Conservation (phyloP, 2,113 vertebrate species). For the Brachirus orientalis region DNA sequence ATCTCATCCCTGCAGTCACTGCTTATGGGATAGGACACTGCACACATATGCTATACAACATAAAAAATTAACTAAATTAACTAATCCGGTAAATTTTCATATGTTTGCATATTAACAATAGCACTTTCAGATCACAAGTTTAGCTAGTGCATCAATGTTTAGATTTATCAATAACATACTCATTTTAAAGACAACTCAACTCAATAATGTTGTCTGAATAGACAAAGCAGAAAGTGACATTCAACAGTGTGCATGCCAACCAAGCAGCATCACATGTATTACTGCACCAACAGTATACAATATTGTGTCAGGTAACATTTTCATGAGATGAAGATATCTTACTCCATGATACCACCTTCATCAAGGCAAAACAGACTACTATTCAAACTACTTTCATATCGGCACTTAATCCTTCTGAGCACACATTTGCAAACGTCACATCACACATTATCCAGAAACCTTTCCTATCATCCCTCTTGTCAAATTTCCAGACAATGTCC, state of each 20-base stretch:
- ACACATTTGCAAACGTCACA: no score
- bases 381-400: no score
- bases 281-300: no score
- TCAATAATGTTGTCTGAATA: constrained; percentile 6
- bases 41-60: constrained; percentile 11
- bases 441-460: no score
- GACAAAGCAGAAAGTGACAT: background rate
- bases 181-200: no score
- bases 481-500: no score
- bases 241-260: background rate
- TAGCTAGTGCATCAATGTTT: background rate
- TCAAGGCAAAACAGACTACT: background rate
- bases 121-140: background rate
- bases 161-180: background rate
- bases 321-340: background rate
- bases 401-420: no score
- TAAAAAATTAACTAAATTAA: constrained; percentile 9
- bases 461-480: no score
- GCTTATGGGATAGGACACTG: background rate
- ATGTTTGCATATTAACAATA: constrained; percentile 15
- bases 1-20: constrained; percentile 10
- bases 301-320: background rate
- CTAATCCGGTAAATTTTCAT: constrained; percentile 3
- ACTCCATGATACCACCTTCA: no score
- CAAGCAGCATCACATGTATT: background rate